Conservation (phyloP, 2,113 vertebrate species). For the Bucco capensis region DNA sequence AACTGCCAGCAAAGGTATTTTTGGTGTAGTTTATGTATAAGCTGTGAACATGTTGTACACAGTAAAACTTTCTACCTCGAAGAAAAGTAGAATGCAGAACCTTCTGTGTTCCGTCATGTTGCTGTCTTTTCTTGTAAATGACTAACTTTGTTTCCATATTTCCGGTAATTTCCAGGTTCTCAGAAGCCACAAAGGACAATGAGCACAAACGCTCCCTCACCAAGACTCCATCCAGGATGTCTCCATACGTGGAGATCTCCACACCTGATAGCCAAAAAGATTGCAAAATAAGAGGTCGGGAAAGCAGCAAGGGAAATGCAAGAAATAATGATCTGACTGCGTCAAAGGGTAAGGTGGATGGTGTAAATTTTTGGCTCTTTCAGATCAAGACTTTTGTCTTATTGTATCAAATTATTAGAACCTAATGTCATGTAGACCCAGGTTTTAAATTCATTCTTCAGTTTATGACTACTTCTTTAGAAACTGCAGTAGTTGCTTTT, state of each 20-base stretch:
- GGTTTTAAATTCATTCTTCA: background rate
- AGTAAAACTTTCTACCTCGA: background rate
- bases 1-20: background rate
- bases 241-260: constrained; percentile 53
- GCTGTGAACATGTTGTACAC: background rate
- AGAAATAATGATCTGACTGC: background rate
- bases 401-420: background rate
- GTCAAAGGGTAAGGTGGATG: background rate
- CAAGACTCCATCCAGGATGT: constrained; percentile 90
- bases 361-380: background rate
- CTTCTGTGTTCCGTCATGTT: background rate
- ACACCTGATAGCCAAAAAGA: constrained; percentile 52
- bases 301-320: constrained; percentile 2
- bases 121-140: background rate
- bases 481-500: background rate
- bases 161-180: constrained; percentile 78
- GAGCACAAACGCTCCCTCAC: constrained; percentile 83
- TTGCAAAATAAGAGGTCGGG: background rate
- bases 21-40: background rate
- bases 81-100: background rate
- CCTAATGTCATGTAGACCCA: rapidly evolving
- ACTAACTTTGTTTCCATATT: background rate
- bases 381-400: background rate
- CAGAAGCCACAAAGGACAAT: constrained; percentile 84
- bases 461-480: background rate